A percentile compares a stretch with the other conserved stretches of the same genome.
Conservation (phyloP, 2,113 vertebrate genomes). For the Microtus oregoni region DNA sequence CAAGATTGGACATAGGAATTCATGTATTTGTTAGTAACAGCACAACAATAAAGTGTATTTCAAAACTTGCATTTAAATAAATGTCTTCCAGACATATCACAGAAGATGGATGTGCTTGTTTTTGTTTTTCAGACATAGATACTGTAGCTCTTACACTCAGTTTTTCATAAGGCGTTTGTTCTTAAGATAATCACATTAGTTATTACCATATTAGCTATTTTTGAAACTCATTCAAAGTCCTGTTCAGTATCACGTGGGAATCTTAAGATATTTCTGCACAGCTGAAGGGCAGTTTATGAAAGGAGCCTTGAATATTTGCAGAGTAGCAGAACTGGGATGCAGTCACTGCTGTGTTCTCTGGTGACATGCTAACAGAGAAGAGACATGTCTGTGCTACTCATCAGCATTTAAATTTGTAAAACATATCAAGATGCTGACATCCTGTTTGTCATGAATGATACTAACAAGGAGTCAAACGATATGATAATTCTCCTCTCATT, state of each 20-base stretch:
- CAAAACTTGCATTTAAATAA: not conserved
- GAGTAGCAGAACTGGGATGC: not conserved
- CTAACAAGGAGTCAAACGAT: slow-evolving; percentile 76
- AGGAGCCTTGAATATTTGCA: not conserved
- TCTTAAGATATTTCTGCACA: not conserved
- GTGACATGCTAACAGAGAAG: not conserved
- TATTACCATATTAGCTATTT: slow-evolving; percentile 24
- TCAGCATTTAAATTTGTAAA: slow-evolving; percentile 65
- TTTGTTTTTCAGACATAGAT: slow-evolving; percentile 9
- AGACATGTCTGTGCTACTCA: not conserved
- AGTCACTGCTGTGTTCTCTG: not conserved
- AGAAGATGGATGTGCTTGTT: not conserved
- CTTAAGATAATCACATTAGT: slow-evolving; percentile 30
- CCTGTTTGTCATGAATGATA: slow-evolving; percentile 67
- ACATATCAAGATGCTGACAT: slow-evolving; percentile 60
- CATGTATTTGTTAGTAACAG: not conserved
- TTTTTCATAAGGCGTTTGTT: not conserved
- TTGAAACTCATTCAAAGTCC: not conserved
- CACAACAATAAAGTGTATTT: not conserved
- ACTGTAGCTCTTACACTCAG: not conserved
- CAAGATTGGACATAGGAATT: not conserved
- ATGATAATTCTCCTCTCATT: slow-evolving; percentile 75
- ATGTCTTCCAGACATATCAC: not conserved
- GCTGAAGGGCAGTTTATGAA: not conserved
- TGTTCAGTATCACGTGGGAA: not conserved